Conservation (phyloP, 2,113 vertebrate species). For the Gasterosteus aculeatus region DNA sequence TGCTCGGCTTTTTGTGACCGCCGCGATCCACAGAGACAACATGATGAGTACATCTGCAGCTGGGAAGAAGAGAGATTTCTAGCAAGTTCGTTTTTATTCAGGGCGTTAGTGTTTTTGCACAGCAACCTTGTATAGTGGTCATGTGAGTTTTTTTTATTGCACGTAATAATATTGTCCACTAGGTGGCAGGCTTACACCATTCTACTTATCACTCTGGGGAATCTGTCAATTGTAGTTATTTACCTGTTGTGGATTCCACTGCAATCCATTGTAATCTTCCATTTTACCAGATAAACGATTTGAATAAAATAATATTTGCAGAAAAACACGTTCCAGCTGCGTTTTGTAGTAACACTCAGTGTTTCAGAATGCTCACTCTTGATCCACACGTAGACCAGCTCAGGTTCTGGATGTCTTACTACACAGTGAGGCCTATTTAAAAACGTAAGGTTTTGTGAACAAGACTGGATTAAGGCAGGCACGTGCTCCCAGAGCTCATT, state of each 20-base stretch:
- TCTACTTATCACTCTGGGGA: background rate
- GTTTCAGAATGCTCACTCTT: background rate
- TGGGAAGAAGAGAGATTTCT: too few relatives aligned
- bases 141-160: slow-evolving; percentile 2
- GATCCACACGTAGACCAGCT: background rate
- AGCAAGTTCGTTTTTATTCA: background rate
- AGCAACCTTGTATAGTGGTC: background rate
- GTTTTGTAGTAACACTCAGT: background rate
- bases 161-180: slow-evolving; percentile 29
- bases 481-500: background rate
- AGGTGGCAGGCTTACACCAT: slow-evolving; percentile 52
- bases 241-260: background rate
- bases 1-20: slow-evolving; percentile 17
- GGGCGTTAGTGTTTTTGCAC: background rate
- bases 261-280: slow-evolving; percentile 13
- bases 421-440: slow-evolving; percentile 5
- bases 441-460: background rate
- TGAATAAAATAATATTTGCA: background rate
- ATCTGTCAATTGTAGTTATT: background rate
- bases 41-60: background rate
- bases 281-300: background rate
- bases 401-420: slow-evolving; percentile 3
- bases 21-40: too few relatives aligned
- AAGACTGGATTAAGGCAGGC: slow-evolving; percentile 17
- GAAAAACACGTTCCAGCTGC: slow-evolving; percentile 7